Percentiles rank a stretch among this genome's conserved stretches.
Evolutionary conservation across 2,888 invertebrate genomes (phyloP).

Genomic region (Byasa hedistus): DNA sequence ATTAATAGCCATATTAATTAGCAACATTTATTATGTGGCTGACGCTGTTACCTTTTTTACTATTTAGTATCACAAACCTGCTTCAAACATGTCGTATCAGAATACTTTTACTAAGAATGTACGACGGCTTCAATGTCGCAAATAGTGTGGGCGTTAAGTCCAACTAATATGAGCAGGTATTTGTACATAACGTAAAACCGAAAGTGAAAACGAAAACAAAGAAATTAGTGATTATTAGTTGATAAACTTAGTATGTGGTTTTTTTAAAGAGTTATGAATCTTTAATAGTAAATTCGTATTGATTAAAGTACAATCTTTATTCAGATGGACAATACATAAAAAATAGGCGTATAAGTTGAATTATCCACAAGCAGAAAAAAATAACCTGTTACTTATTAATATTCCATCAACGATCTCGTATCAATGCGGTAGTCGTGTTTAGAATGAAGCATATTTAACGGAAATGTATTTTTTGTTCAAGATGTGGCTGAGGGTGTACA

Average conservation of each 20-base stretch:
- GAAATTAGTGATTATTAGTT: no score
- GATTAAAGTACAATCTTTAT: no score
- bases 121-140: not conserved
- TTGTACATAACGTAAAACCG: not conserved
- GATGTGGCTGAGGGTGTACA: not conserved
- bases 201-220: no score
- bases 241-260: no score
- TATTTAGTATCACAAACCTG: not conserved
- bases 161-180: not conserved
- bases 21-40: not conserved
- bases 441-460: not conserved
- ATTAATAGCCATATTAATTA: not conserved
- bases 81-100: not conserved
- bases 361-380: not conserved
- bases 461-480: conserved; percentile 1
- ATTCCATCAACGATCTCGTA: not conserved
- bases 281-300: no score
- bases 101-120: not conserved
- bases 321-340: no score
- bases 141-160: not conserved
- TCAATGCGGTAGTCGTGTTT: not conserved
- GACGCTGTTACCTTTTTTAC: not conserved
- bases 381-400: not conserved
- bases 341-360: not conserved
- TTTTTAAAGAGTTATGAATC: no score